Evolutionary conservation across 2,797 vertebrate genomes (phyloP), one percentile per base, ranked within the genome.

Genomic region (Buphagus erythrorhynchus): DNA sequence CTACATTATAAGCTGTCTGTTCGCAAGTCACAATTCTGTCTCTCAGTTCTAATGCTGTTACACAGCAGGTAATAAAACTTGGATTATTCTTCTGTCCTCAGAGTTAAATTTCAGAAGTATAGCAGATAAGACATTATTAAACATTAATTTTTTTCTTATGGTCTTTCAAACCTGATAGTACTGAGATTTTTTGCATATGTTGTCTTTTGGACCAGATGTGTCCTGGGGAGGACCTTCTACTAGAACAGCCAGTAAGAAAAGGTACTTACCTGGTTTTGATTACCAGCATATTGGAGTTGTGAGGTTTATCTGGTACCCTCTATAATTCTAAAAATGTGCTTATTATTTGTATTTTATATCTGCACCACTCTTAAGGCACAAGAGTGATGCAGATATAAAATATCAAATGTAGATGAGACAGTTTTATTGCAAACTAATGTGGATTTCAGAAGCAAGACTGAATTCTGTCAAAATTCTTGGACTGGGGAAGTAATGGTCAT

Each of bases 391-490:
- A 33, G 38, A 25, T 76, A 16, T 16, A 26, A 49, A 21, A 49
- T 11, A 52, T 29, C 94, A 93, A 88, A 81, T 55, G 20, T 17
- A 78, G 66, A 75, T 40, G 57, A 86, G 55, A 48, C 40, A 54
- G 33, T 79, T 77, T 95, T 51, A 59, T 94, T 91, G 62, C 21
- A 86, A 67, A 82, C 49, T 29, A 65, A 48, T 68, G 24, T 65
- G 57, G 40, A 67, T 94, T 88, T 94, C 63, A 77, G 55, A 81
- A 83, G 45, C 46, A 78, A 54, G 29, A 84, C 57, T 55, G 54
- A 95, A 81, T 92, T 95, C 26, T 88, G n/a, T 57, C 43, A 77
- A 55, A 86, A 59, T 62, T 69, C 54, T 81, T 79, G 63, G 73
- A 76, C 33, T 49, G 40, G 63, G 48, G 16, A 87, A 87, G 61